These are phyloP conservation scores for Otocyon megalotis DNA, from an alignment of 2,113 vertebrate genomes.

Conservation along the genomic window DNA sequence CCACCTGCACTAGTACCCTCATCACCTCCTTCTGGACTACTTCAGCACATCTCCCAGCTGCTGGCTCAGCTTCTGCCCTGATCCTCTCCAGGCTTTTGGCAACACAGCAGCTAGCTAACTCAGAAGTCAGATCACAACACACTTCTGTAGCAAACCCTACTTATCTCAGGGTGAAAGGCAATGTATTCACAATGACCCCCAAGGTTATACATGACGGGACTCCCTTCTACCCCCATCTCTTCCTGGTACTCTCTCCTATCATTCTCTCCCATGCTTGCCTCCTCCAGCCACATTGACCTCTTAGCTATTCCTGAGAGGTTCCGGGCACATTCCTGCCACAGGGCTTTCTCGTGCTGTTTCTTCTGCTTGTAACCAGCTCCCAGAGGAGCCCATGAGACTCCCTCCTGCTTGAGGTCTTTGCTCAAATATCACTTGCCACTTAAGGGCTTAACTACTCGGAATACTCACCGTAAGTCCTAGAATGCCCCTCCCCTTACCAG, in stretches of 20 bases:
- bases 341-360: background rate
- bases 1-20: background rate
- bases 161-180: background rate
- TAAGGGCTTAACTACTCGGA: background rate
- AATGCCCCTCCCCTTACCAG: too few species aligned
- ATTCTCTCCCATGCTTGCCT: too few species aligned
- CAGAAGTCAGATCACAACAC: background rate
- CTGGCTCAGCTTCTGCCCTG: background rate
- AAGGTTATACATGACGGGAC: rapidly evolving
- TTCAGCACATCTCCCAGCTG: background rate
- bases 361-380: background rate
- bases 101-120: background rate
- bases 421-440: background rate
- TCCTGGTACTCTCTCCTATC: background rate
- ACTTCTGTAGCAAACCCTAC: background rate
- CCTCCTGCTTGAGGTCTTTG: background rate
- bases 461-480: background rate
- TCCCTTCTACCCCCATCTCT: background rate
- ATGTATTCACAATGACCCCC: too few species aligned
- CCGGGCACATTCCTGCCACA: background rate
- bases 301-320: background rate
- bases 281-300: background rate
- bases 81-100: background rate
- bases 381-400: background rate
- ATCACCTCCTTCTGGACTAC: background rate